Evolutionary conservation across 53 echinoderm and acorn worm species (phyloP).

Genomic region (Echinometra lucunter): DNA sequence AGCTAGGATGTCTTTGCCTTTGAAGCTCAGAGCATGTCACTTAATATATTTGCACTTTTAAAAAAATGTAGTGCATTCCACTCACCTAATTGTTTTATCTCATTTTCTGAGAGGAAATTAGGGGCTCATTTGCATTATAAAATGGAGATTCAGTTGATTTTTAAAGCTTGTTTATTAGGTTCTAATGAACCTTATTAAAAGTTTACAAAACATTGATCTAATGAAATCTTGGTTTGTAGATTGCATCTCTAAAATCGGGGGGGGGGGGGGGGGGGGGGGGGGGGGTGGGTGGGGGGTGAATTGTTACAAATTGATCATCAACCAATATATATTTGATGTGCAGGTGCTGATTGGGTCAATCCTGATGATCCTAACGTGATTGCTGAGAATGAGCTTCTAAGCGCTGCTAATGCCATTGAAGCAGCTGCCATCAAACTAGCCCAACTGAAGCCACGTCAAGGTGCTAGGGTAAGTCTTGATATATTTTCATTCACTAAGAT

Average conservation of each 20-base stretch:
- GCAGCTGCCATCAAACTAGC: constrained; percentile 97
- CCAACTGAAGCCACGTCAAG: constrained; percentile 82
- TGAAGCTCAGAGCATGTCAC: too few species aligned
- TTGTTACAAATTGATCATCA: too few species aligned
- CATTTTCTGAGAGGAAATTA: background rate
- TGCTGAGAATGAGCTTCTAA: constrained; percentile 95
- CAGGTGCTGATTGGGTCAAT: constrained; percentile 96
- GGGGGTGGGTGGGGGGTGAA: too few species aligned
- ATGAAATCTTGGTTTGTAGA: background rate
- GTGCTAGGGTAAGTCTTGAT: constrained; percentile 81
- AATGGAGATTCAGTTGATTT: background rate
- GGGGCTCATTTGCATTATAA: background rate
- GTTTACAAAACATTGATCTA: background rate
- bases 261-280: too few species aligned
- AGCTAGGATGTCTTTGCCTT: too few species aligned
- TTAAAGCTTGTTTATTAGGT: background rate
- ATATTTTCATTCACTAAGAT: background rate
- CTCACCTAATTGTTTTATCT: background rate
- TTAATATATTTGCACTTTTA: too few species aligned
- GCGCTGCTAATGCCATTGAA: constrained; percentile 98
- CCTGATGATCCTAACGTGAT: constrained; percentile 97
- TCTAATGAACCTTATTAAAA: background rate
- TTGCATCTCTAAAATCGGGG: background rate
- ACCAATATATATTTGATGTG: too few species aligned
- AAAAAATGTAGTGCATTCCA: background rate